Percentiles rank a stretch among this genome's conserved stretches.
phyloP scores from a whole-genome alignment of 2,113 vertebrate genomes.

The Mola mola region DNA sequence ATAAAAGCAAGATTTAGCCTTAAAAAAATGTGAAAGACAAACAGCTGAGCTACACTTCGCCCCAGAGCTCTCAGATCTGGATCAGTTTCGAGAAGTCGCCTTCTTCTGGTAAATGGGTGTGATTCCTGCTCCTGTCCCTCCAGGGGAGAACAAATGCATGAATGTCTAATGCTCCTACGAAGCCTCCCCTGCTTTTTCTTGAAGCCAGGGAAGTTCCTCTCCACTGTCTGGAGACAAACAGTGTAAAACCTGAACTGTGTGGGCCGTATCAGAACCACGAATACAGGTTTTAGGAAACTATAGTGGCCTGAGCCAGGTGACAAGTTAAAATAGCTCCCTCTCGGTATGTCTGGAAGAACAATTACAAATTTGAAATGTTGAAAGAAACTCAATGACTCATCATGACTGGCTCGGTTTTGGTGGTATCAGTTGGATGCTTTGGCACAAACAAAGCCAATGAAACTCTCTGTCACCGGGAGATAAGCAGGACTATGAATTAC shows the following conservation, averaged over 20 bases:
- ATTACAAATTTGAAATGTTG: not conserved
- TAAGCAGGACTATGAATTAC: slow-evolving; percentile 17
- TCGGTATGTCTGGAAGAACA: slow-evolving; percentile 1
- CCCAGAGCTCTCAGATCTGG: slow-evolving; percentile 36
- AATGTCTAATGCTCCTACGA: slow-evolving; percentile 62
- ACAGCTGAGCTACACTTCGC: slow-evolving; percentile 30
- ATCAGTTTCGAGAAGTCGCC: slow-evolving; percentile 40
- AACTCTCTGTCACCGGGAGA: slow-evolving; percentile 2
- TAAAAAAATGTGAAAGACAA: slow-evolving; percentile 13
- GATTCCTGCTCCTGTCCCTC: slow-evolving; percentile 62
- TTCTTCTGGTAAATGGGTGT: slow-evolving; percentile 71
- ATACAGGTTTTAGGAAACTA: too few relatives aligned
- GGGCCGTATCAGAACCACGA: too few relatives aligned
- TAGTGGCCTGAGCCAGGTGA: slow-evolving; percentile 8
- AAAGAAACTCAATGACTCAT: slow-evolving; percentile 26
- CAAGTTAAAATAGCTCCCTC: slow-evolving; percentile 42
- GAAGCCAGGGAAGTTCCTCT: slow-evolving; percentile 60
- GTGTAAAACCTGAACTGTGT: slow-evolving; percentile 10
- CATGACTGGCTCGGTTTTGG: not conserved
- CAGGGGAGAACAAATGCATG: slow-evolving; percentile 64
- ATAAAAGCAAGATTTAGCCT: slow-evolving; percentile 6
- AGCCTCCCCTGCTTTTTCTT: slow-evolving; percentile 63
- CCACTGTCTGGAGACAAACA: slow-evolving; percentile 35
- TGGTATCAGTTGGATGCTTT: not conserved
- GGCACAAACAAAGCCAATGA: slow-evolving; percentile 6